Percentiles rank a stretch among this genome's conserved stretches.
Conservation (phyloP, 2,113 vertebrate species). For the Chaetodon trifascialis region DNA sequence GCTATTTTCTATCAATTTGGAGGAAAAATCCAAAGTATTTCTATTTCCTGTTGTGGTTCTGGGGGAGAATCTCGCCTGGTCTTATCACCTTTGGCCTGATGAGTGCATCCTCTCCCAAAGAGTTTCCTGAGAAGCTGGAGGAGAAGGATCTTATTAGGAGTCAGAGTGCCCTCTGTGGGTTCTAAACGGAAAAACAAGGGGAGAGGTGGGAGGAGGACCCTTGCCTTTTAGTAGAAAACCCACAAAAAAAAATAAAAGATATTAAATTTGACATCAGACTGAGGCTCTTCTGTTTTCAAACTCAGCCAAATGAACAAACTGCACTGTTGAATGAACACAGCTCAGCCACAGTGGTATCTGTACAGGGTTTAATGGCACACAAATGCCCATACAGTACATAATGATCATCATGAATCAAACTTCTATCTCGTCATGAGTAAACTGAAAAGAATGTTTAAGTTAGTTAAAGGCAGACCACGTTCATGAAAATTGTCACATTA, state of each 20-base stretch:
- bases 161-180: slow-evolving; percentile 78
- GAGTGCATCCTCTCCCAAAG: slow-evolving; percentile 27
- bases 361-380: slow-evolving; percentile 78
- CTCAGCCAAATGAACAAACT: too few relatives aligned
- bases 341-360: slow-evolving; percentile 30
- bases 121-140: slow-evolving; percentile 30
- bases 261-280: not conserved
- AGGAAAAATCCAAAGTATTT: slow-evolving; percentile 11
- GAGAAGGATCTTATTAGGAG: slow-evolving; percentile 54
- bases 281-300: too few relatives aligned
- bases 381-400: slow-evolving; percentile 56
- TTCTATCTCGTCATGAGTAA: slow-evolving; percentile 15
- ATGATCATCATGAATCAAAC: slow-evolving; percentile 41
- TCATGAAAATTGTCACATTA: slow-evolving; percentile 56
- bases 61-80: slow-evolving; percentile 22
- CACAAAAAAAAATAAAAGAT: not conserved
- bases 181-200: slow-evolving; percentile 27
- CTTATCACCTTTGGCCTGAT: slow-evolving; percentile 24
- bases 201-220: not conserved
- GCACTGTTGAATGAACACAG: not conserved
- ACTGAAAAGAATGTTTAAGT: slow-evolving; percentile 41
- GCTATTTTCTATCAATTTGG: slow-evolving; percentile 2
- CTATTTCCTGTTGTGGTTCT: slow-evolving; percentile 22
- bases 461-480: slow-evolving; percentile 58
- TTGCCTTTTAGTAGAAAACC: not conserved